These are phyloP conservation scores for Pediacus dermestoides DNA, from an alignment of 2,888 invertebrate genomes.

Conservation along the genomic window DNA sequence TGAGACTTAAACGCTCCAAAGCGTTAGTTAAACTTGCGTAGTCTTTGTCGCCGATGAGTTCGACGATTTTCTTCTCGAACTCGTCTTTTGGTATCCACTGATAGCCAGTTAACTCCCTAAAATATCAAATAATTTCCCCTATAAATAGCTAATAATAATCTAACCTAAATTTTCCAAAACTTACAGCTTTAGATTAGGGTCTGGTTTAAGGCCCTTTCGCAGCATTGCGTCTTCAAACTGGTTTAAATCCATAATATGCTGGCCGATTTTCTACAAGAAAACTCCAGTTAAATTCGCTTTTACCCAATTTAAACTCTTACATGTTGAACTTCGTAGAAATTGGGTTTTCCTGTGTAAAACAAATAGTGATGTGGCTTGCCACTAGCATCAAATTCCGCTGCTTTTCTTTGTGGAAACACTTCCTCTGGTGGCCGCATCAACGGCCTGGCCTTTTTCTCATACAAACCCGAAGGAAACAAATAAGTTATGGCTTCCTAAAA, in stretches of 20 bases:
- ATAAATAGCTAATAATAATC: slow-evolving; percentile 15
- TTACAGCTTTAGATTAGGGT: slow-evolving; percentile 59
- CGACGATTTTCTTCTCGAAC: slow-evolving; percentile 63
- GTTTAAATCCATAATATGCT: slow-evolving; percentile 63
- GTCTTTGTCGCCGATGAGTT: slow-evolving; percentile 63
- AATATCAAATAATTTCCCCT: slow-evolving; percentile 30
- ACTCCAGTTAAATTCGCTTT: slow-evolving; percentile 4
- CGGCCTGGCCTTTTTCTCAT: slow-evolving; percentile 80
- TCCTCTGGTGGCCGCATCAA: slow-evolving; percentile 86
- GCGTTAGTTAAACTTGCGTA: slow-evolving; percentile 70
- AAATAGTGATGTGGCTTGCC: slow-evolving; percentile 89
- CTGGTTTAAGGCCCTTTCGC: slow-evolving; percentile 58
- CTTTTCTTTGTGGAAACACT: slow-evolving; percentile 78
- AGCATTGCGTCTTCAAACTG: slow-evolving; percentile 69
- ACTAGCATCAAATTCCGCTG: slow-evolving; percentile 84
- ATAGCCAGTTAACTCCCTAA: slow-evolving; percentile 55
- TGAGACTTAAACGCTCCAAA: slow-evolving; percentile 66
- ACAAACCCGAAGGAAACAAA: slow-evolving; percentile 93
- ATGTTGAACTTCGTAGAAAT: slow-evolving; percentile 78
- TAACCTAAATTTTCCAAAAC: slow-evolving; percentile 28
- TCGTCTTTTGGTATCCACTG: slow-evolving; percentile 66
- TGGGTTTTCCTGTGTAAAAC: slow-evolving; percentile 88
- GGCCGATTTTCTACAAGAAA: slow-evolving; percentile 61
- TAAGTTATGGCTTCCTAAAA: slow-evolving; percentile 82
- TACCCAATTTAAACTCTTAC: slow-evolving; percentile 55